Base-by-base conservation (phyloP, 2,888 invertebrate species). In the Caenorhabditis virilis region DNA sequence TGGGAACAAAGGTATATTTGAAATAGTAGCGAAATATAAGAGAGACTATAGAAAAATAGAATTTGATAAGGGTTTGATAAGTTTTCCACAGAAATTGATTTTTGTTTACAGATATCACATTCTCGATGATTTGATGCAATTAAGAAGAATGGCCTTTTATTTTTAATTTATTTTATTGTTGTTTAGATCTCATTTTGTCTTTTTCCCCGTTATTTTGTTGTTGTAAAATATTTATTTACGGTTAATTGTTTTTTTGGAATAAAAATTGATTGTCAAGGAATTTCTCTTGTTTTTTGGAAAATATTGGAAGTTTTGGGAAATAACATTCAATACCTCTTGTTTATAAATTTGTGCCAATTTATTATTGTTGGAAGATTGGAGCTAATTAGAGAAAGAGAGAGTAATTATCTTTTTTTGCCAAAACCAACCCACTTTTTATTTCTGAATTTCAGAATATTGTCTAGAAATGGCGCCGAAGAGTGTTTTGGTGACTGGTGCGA, bases 101-200 rank as follows among this genome's bases (percentile, higher is more conserved):
- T 35, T 30, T n/a, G 7, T 13, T 56, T 60, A 20, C 55, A 72
- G 76, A 36, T 80, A 94, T 77, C 95, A 86, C 83, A 86, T 86
- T 57, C 78, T 78, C 23, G 78, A 78, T 47, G 73, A 78, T 62
- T 38, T 78, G 33, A 60, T 70, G 49, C 76, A 76, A 53, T 38
- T 79, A 13, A 52, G 70, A 23, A 43, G 76, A 35, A 52, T 74
- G 49, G 45, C 72, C 7, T 75, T 70, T 22, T 76, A 67, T 30
- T 79, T 62, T 66, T 79, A 63, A 65, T 18, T 23, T 42, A 4
- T 13, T 13, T 42, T 42, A 22, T 23, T 23, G 6, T n/a, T 25
- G 6, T 36, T 36, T 13, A 15, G 3, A 4, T 36, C 16, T 36
- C 4, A n/a, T 36, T 30, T 13, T 7, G n/a, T 7, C 15, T 36